Evolutionary conservation across 23 tunicate genomes (phyloP).

Genomic region (Styela plicata): DNA sequence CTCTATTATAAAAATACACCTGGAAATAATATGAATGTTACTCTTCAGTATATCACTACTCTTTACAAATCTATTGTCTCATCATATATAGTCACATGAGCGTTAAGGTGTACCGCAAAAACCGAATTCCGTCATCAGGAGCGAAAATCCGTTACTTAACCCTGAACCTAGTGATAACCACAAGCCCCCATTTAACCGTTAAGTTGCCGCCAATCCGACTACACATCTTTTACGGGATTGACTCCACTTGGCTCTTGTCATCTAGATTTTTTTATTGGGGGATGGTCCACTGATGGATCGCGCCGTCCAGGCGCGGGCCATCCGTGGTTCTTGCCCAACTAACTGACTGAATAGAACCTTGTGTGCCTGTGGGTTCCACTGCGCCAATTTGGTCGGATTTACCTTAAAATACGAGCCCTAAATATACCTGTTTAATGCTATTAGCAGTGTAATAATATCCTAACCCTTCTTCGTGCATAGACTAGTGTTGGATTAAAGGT

Average conservation of each 20-base stretch:
- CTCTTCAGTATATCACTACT: too few species aligned
- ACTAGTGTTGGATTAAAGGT: too few species aligned
- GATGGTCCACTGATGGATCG: too few species aligned
- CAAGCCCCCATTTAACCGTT: not conserved
- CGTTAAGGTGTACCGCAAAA: not conserved
- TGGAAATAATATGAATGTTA: too few species aligned
- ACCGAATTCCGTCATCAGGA: not conserved
- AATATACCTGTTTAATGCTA: too few species aligned
- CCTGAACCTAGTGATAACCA: not conserved
- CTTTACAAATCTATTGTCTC: not conserved
- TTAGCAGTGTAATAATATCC: too few species aligned
- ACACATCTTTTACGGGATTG: not conserved
- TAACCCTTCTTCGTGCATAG: too few species aligned
- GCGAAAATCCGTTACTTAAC: not conserved
- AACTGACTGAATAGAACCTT: too few species aligned
- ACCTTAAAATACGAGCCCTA: not conserved
- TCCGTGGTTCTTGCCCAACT: too few species aligned
- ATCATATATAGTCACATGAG: not conserved
- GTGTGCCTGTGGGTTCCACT: not conserved
- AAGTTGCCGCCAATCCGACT: not conserved
- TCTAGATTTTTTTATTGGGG: too few species aligned
- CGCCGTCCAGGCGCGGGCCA: too few species aligned
- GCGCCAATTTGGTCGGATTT: not conserved
- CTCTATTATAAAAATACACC: too few species aligned
- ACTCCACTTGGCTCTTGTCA: not conserved